A percentile compares a stretch with the other conserved stretches of the same genome.
Conservation (phyloP, 2,888 invertebrate species). For the Epirrhoe tristata region DNA sequence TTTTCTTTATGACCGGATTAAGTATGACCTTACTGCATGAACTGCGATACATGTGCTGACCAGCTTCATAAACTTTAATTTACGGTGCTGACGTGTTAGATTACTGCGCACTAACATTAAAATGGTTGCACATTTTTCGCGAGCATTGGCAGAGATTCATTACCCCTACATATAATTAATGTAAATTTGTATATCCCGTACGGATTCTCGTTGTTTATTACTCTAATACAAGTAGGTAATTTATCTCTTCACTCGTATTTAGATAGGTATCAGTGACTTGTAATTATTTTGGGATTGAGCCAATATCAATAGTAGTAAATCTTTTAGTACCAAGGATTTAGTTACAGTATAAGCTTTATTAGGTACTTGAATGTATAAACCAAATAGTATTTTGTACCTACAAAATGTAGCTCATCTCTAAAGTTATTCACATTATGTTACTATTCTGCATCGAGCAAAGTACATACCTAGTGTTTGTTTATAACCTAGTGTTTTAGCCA, state of each 20-base stretch:
- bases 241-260: conserved; percentile 30
- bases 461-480: too few species aligned
- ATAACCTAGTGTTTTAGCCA: too few species aligned
- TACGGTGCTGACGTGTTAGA: conserved; percentile 2
- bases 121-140: conserved; percentile 16
- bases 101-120: conserved; percentile 1
- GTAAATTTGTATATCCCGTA: conserved; percentile 20
- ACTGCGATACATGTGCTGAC: too few species aligned
- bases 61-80: too few species aligned
- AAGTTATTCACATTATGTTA: too few species aligned
- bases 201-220: conserved; percentile 25
- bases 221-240: conserved; percentile 27
- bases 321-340: conserved; percentile 20
- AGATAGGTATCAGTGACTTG: conserved; percentile 39
- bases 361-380: conserved; percentile 1
- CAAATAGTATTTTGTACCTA: not conserved
- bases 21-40: too few species aligned
- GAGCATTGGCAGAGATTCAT: conserved; percentile 16
- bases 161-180: conserved; percentile 22
- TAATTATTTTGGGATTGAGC: conserved; percentile 42
- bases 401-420: not conserved
- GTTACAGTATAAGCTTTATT: conserved; percentile 26
- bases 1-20: too few species aligned
- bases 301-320: conserved; percentile 39
- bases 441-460: too few species aligned